Conservation (phyloP, 2,888 invertebrate species). For the Tenthredo scrophulariae region DNA sequence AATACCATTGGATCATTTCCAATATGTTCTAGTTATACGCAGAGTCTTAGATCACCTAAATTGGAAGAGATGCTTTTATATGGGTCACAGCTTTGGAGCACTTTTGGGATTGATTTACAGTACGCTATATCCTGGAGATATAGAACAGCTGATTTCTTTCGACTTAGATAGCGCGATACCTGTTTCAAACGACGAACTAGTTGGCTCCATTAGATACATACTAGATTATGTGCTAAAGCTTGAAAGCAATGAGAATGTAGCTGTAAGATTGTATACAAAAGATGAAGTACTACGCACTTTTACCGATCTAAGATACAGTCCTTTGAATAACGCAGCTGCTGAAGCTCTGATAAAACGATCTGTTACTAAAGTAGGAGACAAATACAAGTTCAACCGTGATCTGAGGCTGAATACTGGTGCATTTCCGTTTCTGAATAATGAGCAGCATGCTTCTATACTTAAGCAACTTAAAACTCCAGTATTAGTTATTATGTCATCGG, state of each 20-base stretch:
- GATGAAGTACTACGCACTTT: slow-evolving; percentile 79
- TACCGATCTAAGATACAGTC: slow-evolving; percentile 74
- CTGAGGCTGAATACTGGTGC: slow-evolving; percentile 77
- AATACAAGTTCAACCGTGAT: slow-evolving; percentile 81
- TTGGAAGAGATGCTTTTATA: slow-evolving; percentile 75
- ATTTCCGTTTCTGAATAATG: slow-evolving; percentile 62
- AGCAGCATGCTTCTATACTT: slow-evolving; percentile 56
- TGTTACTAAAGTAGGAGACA: slow-evolving; percentile 76
- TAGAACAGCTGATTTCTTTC: slow-evolving; percentile 77
- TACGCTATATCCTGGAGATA: slow-evolving; percentile 75
- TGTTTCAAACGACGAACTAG: slow-evolving; percentile 62
- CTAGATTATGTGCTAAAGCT: slow-evolving; percentile 69
- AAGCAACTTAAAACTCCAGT: slow-evolving; percentile 58
- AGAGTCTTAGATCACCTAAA: slow-evolving; percentile 73
- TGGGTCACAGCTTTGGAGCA: slow-evolving; percentile 80
- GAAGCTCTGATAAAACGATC: slow-evolving; percentile 79
- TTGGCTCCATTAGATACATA: slow-evolving; percentile 70
- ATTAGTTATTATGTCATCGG: slow-evolving; percentile 58
- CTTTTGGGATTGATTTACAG: slow-evolving; percentile 75
- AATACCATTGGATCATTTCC: slow-evolving; percentile 70
- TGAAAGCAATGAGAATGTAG: slow-evolving; percentile 68
- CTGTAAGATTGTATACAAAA: slow-evolving; percentile 74
- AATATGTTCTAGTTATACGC: slow-evolving; percentile 69
- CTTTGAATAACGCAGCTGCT: slow-evolving; percentile 78
- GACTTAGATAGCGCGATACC: slow-evolving; percentile 75